These are phyloP conservation scores for Oceanodroma leucorhoa DNA, from an alignment of 2,797 vertebrate genomes.

Conservation along the genomic window DNA sequence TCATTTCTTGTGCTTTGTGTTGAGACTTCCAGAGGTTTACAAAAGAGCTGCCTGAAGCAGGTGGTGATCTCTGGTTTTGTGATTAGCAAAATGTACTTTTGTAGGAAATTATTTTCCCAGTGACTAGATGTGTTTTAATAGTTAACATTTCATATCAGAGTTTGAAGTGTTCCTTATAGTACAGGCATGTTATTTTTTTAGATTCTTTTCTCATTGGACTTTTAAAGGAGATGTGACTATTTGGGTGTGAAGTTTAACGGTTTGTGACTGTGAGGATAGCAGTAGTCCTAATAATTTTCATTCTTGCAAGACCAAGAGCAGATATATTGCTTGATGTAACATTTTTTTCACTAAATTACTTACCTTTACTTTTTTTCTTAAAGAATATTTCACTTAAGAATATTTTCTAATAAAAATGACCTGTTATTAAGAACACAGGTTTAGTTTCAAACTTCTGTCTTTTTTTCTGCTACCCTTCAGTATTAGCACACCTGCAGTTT, in stretches of 20 bases:
- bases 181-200: neutral
- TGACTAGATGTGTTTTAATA: constrained; percentile 6
- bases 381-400: neutral
- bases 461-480: neutral
- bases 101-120: constrained; percentile 64
- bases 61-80: constrained; percentile 73
- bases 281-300: neutral
- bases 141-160: neutral
- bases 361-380: neutral
- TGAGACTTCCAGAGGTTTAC: constrained; percentile 73
- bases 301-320: neutral
- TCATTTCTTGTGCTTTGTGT: constrained; percentile 74
- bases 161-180: constrained; percentile 15
- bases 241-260: neutral
- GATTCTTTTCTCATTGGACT: neutral
- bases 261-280: neutral
- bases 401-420: neutral
- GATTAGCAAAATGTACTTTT: constrained; percentile 51
- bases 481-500: neutral
- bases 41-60: constrained; percentile 77
- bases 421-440: neutral
- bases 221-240: neutral
- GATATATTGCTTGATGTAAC: neutral
- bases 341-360: neutral
- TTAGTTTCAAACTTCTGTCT: neutral